A percentile compares a stretch with the other conserved stretches of the same genome.
Evolutionary conservation across 2,113 vertebrate species (phyloP).

Genomic region (Typhlomys cinereus): DNA sequence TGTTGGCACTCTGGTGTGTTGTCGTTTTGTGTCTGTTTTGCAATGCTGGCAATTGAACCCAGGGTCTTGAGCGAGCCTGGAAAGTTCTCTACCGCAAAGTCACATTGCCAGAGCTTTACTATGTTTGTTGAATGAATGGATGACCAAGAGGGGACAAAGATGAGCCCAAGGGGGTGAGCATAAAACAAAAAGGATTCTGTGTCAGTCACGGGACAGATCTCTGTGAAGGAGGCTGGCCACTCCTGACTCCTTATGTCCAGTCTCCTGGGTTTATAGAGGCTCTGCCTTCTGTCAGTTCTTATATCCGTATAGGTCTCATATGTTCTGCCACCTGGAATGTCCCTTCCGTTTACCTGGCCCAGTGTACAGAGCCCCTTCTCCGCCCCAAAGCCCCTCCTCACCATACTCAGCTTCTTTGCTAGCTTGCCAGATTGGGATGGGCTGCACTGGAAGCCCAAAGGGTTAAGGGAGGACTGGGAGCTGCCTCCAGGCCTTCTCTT

Average conservation of each 20-base stretch:
- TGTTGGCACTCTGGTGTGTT: background rate
- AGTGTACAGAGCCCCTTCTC: background rate
- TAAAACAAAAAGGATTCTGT: background rate
- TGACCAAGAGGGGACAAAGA: background rate
- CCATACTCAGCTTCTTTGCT: background rate
- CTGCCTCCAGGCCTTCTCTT: background rate
- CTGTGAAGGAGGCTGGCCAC: no score
- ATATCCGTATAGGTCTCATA: background rate
- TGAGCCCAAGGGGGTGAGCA: background rate
- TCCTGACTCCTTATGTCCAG: background rate
- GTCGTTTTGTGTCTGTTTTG: background rate
- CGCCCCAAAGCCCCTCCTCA: background rate
- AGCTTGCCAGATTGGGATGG: background rate
- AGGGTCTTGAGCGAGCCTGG: background rate
- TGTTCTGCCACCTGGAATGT: background rate
- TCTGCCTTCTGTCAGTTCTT: background rate
- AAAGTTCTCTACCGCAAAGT: background rate
- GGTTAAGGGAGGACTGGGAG: background rate
- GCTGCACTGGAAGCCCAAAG: rapidly evolving
- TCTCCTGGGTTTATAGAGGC: background rate
- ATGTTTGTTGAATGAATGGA: background rate
- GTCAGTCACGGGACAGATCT: no score
- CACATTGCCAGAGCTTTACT: background rate
- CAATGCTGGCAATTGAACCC: background rate
- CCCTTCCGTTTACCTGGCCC: background rate